Conservation (phyloP, 2,113 vertebrate genomes). For the Prionailurus bengalensis region DNA sequence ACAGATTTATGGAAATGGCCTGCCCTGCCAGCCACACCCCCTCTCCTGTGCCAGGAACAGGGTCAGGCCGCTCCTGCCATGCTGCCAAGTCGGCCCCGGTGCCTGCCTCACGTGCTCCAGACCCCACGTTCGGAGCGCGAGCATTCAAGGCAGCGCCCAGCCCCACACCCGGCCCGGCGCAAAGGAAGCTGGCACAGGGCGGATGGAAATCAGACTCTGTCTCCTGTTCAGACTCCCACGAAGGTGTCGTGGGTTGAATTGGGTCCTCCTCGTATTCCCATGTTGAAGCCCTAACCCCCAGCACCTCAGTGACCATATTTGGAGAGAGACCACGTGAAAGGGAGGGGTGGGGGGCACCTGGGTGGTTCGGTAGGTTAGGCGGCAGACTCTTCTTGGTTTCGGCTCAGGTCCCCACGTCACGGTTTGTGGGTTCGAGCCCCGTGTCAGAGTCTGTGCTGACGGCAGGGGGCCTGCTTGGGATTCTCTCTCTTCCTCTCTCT, state of each 20-base stretch:
- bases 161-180: accelerated
- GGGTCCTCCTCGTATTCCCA: not conserved
- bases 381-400: too few species aligned
- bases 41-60: not conserved
- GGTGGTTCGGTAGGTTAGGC: too few species aligned
- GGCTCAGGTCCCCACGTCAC: too few species aligned
- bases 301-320: not conserved
- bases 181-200: not conserved
- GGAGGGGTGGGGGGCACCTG: not conserved
- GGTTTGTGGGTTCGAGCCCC: too few species aligned
- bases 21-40: too few species aligned
- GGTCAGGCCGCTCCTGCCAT: not conserved
- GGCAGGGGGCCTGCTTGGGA: too few species aligned
- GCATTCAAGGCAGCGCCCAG: not conserved
- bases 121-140: accelerated
- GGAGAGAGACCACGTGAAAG: too few species aligned
- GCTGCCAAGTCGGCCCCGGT: not conserved
- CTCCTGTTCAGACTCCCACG: not conserved
- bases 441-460: too few species aligned
- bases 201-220: not conserved
- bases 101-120: not conserved
- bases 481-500: too few species aligned
- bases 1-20: not conserved
- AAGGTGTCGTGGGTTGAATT: not conserved
- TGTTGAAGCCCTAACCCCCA: too few species aligned